Conservation (phyloP, 1,140 invertebrate genomes). For the Chelonus insularis region DNA sequence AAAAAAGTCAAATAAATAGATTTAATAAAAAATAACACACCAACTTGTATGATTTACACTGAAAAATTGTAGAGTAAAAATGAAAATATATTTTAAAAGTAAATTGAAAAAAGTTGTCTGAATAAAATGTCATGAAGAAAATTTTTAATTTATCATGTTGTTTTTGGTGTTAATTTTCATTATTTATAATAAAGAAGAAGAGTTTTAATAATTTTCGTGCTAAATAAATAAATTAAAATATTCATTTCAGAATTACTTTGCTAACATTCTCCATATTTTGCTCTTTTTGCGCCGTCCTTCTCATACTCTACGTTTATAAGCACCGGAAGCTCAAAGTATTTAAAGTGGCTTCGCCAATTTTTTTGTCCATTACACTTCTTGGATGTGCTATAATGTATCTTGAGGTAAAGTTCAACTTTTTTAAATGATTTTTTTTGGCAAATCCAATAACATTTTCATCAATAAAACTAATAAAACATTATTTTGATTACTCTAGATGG, state of each 20-base stretch:
- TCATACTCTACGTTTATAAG: constrained; percentile 78
- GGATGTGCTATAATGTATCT: constrained; percentile 89
- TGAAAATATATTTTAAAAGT: no score
- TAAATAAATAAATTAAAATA: no score
- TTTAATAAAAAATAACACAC: no score
- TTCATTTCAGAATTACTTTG: constrained; percentile 73
- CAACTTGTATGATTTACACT: no score
- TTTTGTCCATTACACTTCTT: constrained; percentile 82
- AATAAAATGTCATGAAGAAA: no score
- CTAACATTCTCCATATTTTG: constrained; percentile 81
- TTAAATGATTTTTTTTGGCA: background rate
- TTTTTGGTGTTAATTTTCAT: background rate
- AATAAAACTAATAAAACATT: background rate
- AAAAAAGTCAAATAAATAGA: no score
- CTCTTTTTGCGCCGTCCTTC: constrained; percentile 71
- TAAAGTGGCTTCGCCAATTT: constrained; percentile 87
- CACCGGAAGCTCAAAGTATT: constrained; percentile 84
- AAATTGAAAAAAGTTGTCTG: no score
- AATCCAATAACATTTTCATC: background rate
- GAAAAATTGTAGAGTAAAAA: no score
- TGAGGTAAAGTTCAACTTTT: constrained; percentile 66
- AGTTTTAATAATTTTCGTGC: no score
- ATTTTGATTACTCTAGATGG: constrained; percentile 69
- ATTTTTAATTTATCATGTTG: no score
- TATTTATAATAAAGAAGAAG: constrained; percentile 23